Percentiles rank a stretch among this genome's conserved stretches.
phyloP scores from a whole-genome alignment of 2,797 vertebrate genomes.

The Hemitrygon akajei region DNA sequence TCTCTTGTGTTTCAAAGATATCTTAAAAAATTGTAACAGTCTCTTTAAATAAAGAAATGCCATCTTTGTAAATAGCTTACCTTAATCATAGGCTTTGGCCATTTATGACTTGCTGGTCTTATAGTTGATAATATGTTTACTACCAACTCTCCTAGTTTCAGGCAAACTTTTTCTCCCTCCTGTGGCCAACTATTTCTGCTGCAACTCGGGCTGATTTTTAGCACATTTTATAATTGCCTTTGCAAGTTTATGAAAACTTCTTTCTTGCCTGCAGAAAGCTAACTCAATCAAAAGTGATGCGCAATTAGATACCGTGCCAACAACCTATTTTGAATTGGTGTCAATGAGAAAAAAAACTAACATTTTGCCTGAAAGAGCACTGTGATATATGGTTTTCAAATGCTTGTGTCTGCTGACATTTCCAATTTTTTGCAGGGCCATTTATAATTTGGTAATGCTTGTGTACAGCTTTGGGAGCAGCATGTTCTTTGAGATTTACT shows the following conservation, averaged over 20 bases:
- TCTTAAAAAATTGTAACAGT: no score
- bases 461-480: not conserved
- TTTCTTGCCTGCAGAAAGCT: not conserved
- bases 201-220: not conserved
- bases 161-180: not conserved
- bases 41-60: no score
- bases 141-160: not conserved
- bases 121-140: not conserved
- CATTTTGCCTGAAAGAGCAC: not conserved
- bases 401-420: not conserved
- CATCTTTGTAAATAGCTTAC: no score
- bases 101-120: no score
- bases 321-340: not conserved
- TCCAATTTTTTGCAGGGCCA: not conserved
- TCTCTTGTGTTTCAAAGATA: no score
- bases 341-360: not conserved
- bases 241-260: not conserved
- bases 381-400: not conserved
- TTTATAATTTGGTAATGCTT: not conserved
- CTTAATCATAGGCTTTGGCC: no score
- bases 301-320: not conserved
- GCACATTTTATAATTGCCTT: not conserved
- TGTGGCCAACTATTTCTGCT: not conserved
- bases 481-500: not conserved
- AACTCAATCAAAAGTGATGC: not conserved